Evolutionary conservation across 2,797 vertebrate genomes (phyloP), one percentile per base, ranked within the genome.

Genomic region (Leptodactylus fallax): DNA sequence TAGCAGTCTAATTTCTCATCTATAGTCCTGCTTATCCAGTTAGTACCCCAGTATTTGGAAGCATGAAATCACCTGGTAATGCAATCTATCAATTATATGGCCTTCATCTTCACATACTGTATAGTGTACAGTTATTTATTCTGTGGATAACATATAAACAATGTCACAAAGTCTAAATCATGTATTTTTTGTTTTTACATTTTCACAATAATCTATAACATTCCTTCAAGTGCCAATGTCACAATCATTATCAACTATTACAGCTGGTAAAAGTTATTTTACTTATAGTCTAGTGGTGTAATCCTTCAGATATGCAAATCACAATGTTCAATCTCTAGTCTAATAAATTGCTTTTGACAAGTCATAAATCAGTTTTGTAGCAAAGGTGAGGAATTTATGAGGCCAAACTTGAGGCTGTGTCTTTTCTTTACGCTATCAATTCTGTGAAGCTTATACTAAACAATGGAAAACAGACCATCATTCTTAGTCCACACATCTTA

Each of bases 321-420:
- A 7, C 25, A 16, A 36, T 12, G 36, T 36, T 69, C 25, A 47
- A 63, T 49, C n/a, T 16, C 19, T 19, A 71, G 45, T 55, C 69
- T 19, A 17, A 6, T 27, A 60, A 10, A 76, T 84, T 74, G 69
- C n/a, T 76, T 27, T 47, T 84, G 67, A 76, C 69, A 58, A 76
- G 67, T 47, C 69, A 84, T 84, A 58, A 74, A 84, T 84, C 83
- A 85, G 27, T n/a, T 85, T 72, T 47, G 21, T 63, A 51, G 25
- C 47, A 61, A 17, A 77, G 51, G 65, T 83, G 65, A 45, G 55
- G 65, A 83, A 83, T 83, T 56, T 83, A 19, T 55, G 23, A 21
- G 51, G 16, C 81, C 49, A 71, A 13, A 51, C 49, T 55, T 36
- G 8, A 71, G 17, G 27, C 63, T 25, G 53, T 7, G 14, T 49